A percentile compares a stretch with the other conserved stretches of the same genome.
phyloP scores from a whole-genome alignment of 2,888 invertebrate genomes.

The Microplitis deprimator region DNA sequence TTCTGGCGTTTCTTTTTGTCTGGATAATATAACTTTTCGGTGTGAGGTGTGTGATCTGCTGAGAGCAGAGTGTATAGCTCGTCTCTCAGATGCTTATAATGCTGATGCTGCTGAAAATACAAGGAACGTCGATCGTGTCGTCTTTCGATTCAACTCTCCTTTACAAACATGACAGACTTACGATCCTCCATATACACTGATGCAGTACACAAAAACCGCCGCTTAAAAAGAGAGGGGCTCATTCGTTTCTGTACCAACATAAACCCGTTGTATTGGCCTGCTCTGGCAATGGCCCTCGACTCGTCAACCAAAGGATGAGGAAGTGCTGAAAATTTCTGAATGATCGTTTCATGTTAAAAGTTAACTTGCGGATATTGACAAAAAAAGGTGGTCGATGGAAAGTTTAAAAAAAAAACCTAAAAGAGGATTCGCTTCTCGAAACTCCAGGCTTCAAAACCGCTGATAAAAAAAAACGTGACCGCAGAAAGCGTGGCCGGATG shows the following conservation, averaged over 20 bases:
- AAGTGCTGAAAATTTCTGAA: not conserved
- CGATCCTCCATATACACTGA: not conserved
- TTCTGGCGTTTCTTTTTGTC: constrained; percentile 17
- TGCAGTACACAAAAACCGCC: not conserved
- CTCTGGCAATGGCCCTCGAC: no score
- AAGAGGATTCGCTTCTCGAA: constrained; percentile 35
- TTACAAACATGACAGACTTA: not conserved
- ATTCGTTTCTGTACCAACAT: no score
- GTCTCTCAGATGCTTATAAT: not conserved
- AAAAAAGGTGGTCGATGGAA: not conserved
- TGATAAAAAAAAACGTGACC: constrained; percentile 48
- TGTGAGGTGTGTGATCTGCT: constrained; percentile 8
- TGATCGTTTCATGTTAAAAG: not conserved
- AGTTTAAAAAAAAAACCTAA: not conserved
- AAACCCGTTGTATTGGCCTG: not conserved
- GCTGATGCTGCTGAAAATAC: not conserved
- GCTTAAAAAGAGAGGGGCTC: no score
- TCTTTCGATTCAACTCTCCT: not conserved
- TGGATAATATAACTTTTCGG: constrained; percentile 29
- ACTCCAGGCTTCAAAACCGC: constrained; percentile 45
- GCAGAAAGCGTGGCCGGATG: constrained; percentile 69
- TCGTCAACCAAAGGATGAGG: not conserved
- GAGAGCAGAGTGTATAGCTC: not conserved
- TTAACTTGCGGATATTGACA: not conserved
- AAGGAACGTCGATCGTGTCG: not conserved